Evolutionary conservation across 2,888 invertebrate genomes (phyloP).

Genomic region (Orgyia antiqua): DNA sequence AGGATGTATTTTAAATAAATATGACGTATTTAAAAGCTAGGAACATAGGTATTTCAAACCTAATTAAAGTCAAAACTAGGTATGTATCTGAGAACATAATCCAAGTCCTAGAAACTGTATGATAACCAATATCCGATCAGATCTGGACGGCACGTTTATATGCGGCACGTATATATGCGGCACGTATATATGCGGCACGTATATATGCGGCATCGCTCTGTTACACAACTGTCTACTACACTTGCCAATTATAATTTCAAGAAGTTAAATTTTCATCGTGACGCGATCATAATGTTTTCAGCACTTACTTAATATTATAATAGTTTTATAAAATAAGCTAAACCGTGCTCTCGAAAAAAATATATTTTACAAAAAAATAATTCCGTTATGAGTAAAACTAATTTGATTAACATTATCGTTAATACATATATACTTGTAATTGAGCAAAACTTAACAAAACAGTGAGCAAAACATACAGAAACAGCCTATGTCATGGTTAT

Average conservation of each 20-base stretch:
- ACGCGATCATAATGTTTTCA: too few species aligned
- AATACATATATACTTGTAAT: slow-evolving; percentile 61
- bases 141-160: slow-evolving; percentile 59
- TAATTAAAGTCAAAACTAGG: slow-evolving; percentile 25
- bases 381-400: slow-evolving; percentile 44
- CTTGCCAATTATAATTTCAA: slow-evolving; percentile 23
- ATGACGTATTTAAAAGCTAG: slow-evolving; percentile 49
- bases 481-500: slow-evolving; percentile 34
- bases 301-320: too few species aligned
- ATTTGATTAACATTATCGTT: slow-evolving; percentile 55
- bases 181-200: too few species aligned
- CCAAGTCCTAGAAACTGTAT: slow-evolving; percentile 20
- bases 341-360: slow-evolving; percentile 72
- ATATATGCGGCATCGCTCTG: too few species aligned
- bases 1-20: slow-evolving; percentile 42
- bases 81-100: slow-evolving; percentile 16
- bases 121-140: slow-evolving; percentile 29
- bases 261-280: slow-evolving; percentile 15
- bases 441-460: slow-evolving; percentile 76
- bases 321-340: slow-evolving; percentile 68
- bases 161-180: slow-evolving; percentile 33
- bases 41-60: slow-evolving; percentile 43
- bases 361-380: slow-evolving; percentile 56
- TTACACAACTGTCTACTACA: slow-evolving; percentile 17
- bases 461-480: slow-evolving; percentile 63